Base-by-base conservation (phyloP, 2,113 vertebrate species). In the Microtus oregoni region DNA sequence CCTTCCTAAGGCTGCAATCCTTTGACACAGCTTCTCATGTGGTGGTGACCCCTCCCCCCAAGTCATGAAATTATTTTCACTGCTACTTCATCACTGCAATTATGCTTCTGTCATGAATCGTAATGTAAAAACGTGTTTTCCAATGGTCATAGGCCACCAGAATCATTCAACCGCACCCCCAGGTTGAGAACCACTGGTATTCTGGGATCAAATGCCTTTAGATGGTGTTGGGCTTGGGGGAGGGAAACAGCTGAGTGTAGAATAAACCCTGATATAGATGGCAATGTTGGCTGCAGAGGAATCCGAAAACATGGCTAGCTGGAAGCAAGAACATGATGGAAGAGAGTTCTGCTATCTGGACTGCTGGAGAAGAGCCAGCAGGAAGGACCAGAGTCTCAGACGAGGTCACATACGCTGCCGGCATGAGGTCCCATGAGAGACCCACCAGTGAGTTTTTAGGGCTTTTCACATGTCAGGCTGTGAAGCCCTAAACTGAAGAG, bases 331-430 rank as follows among this genome's bases (percentile, higher is more conserved):
- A 38, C 0, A 2, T 2, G 24, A 19, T 0, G 5, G 22, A 28
- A 35, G 0, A n/a, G 50, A 47, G 72, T 9, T 73, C 63, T 38
- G 28, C 15, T 1, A 1, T 14, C 20, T 5, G 22, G 1, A 22
- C 7, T 19, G 94, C 61, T 26, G 78, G 93, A 38, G 32, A 32
- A 15, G 19, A n/a, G 55, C 2, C 0, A 26, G 7, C 11, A n/a
- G 20, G 15, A 67, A 77, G 52, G 44, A n/a, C 0, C 0, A 44
- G 63, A 1, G 2, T 20, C 47, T 38, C 38, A 77, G 81, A 22
- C 0, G 26, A 72, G 78, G 61, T 35, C 9, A 0, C 4, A 12
- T 0, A 32, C 2, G 28, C 52, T 5, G 63, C 24, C 0, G 2
- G 12, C 28, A 19, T 41, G 35, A 78, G 35, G 10, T 44, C 47